A percentile compares a stretch with the other conserved stretches of the same genome.
These are phyloP conservation scores for Crax fasciolata DNA, from an alignment of 2,797 vertebrate species.

Conservation along the genomic window DNA sequence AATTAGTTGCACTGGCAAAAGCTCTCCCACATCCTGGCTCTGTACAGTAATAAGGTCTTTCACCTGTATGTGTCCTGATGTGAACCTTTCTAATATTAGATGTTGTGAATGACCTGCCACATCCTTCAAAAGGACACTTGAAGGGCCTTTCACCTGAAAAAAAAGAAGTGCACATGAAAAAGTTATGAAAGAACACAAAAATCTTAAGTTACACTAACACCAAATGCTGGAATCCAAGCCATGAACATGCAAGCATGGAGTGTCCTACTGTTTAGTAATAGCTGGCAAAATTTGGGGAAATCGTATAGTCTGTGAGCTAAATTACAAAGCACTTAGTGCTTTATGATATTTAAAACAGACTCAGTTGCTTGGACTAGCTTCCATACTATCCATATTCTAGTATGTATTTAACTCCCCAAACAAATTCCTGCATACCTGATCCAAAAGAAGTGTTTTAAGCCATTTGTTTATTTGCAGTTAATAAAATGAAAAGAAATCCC, in stretches of 20 bases:
- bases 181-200: constrained; percentile 8
- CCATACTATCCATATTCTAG: neutral
- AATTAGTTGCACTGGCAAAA: constrained; percentile 98
- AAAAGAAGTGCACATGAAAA: constrained; percentile 30
- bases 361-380: neutral
- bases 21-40: constrained; percentile 97
- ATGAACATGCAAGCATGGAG: neutral
- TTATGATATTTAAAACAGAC: neutral
- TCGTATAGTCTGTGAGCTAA: neutral
- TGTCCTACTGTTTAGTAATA: neutral
- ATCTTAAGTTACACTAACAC: neutral
- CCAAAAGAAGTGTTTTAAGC: neutral
- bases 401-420: neutral
- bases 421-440: neutral
- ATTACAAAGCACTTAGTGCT: neutral
- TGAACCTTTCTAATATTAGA: constrained; percentile 99
- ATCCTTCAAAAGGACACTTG: constrained; percentile 97
- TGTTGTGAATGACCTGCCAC: constrained; percentile 97
- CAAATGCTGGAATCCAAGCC: neutral
- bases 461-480: neutral
- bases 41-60: constrained; percentile 98
- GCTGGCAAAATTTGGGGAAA: neutral
- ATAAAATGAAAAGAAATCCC: neutral
- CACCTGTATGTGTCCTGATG: constrained; percentile 98
- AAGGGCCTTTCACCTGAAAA: constrained; percentile 96